A percentile compares a stretch with the other conserved stretches of the same genome.
Evolutionary conservation across 2,888 invertebrate genomes (phyloP).

Genomic region (Chrysolina haemoptera): DNA sequence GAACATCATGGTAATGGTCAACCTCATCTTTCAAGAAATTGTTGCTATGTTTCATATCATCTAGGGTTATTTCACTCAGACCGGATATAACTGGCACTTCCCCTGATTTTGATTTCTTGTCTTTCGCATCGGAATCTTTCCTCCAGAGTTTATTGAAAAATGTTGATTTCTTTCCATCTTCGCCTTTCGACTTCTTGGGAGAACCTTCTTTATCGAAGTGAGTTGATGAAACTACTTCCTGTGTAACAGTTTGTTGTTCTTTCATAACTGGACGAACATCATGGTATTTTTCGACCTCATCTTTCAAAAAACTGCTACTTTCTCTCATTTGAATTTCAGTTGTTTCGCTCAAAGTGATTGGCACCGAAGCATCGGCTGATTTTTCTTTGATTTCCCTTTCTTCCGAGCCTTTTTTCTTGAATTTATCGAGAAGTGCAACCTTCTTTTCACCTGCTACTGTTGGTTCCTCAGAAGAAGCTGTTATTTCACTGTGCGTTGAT

Average conservation of each 20-base stretch:
- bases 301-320: conserved; percentile 30
- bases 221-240: conserved; percentile 7
- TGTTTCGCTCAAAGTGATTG: background rate
- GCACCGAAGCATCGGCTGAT: background rate
- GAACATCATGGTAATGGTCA: conserved; percentile 38
- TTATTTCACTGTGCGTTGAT: conserved; percentile 24
- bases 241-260: background rate
- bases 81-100: background rate
- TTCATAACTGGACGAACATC: conserved; percentile 28
- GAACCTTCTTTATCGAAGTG: conserved; percentile 24
- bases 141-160: conserved; percentile 22
- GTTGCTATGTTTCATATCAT: conserved; percentile 32
- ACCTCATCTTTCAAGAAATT: conserved; percentile 40
- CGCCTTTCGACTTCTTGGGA: background rate
- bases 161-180: background rate
- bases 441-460: conserved; percentile 29
- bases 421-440: conserved; percentile 55
- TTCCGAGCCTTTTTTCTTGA: conserved; percentile 57
- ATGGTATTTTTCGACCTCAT: conserved; percentile 40
- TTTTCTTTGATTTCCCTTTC: conserved; percentile 36
- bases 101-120: background rate
- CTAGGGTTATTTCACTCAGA: background rate
- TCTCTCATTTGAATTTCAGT: conserved; percentile 30
- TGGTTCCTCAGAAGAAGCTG: conserved; percentile 5
- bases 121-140: conserved; percentile 31